Percentiles rank a stretch among this genome's conserved stretches.
These are phyloP conservation scores for Thryonomys swinderianus DNA, from an alignment of 2,113 vertebrate genomes.

Conservation along the genomic window DNA sequence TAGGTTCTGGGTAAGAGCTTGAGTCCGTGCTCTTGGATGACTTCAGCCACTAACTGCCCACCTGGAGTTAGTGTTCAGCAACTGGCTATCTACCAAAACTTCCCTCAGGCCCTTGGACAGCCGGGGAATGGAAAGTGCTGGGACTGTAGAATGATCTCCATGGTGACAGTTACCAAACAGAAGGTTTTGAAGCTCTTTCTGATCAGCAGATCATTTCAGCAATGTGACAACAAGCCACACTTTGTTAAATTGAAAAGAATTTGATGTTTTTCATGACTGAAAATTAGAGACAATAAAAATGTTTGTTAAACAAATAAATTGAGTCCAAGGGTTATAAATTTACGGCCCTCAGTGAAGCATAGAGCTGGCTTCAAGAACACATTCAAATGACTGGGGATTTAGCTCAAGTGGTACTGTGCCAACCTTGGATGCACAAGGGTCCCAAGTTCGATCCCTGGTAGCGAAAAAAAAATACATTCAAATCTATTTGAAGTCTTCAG, in stretches of 20 bases:
- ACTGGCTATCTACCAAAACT: not conserved
- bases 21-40: not conserved
- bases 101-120: not conserved
- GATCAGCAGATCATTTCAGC: not conserved
- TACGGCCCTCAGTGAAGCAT: not conserved
- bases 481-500: not conserved
- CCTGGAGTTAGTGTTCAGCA: fast-evolving
- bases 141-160: not conserved
- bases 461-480: no score
- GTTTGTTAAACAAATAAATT: conserved; percentile 14
- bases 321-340: not conserved
- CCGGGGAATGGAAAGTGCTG: not conserved
- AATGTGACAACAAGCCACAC: not conserved
- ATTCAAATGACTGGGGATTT: no score
- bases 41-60: not conserved
- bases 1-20: not conserved
- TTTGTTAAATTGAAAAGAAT: not conserved
- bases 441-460: no score
- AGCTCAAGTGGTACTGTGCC: no score
- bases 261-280: not conserved
- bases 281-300: conserved; percentile 20
- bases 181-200: not conserved
- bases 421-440: no score
- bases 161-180: not conserved
- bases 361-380: not conserved